Conservation (phyloP, 1,140 invertebrate genomes). For the Zaprionus kolodkinae region DNA sequence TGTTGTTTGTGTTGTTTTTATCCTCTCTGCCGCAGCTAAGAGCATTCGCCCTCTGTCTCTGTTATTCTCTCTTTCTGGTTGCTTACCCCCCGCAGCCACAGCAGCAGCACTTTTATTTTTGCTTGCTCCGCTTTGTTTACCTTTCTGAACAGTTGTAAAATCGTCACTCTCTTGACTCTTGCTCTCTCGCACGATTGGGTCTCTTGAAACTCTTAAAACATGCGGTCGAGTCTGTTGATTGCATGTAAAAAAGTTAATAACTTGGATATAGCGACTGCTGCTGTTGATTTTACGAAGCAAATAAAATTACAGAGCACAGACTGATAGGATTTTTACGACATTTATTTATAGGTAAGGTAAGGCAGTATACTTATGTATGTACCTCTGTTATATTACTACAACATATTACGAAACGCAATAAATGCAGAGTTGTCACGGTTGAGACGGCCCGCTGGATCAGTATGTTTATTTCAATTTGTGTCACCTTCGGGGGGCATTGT, state of each 20-base stretch:
- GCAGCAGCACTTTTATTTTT: constrained; percentile 34
- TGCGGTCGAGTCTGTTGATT: constrained; percentile 42
- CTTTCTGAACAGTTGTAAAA: constrained; percentile 52
- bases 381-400: not conserved
- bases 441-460: constrained; percentile 16
- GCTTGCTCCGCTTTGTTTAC: constrained; percentile 60
- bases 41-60: constrained; percentile 23
- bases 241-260: constrained; percentile 48
- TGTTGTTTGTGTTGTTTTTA: constrained; percentile 38
- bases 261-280: constrained; percentile 18
- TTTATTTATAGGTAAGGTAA: constrained; percentile 25
- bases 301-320: constrained; percentile 29
- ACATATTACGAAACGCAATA: constrained; percentile 53
- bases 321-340: constrained; percentile 35
- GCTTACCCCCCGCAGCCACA: constrained; percentile 14
- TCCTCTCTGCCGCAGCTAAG: constrained; percentile 24
- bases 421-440: constrained; percentile 28
- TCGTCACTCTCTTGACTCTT: constrained; percentile 36
- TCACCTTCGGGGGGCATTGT: constrained; percentile 45
- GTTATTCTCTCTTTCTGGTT: not conserved
- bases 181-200: constrained; percentile 9
- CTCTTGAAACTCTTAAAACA: constrained; percentile 48
- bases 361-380: not conserved
- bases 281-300: constrained; percentile 40
- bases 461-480: constrained; percentile 50